Base-by-base conservation (phyloP, 2,888 invertebrate genomes). In the Holacanthella duospinosa region DNA sequence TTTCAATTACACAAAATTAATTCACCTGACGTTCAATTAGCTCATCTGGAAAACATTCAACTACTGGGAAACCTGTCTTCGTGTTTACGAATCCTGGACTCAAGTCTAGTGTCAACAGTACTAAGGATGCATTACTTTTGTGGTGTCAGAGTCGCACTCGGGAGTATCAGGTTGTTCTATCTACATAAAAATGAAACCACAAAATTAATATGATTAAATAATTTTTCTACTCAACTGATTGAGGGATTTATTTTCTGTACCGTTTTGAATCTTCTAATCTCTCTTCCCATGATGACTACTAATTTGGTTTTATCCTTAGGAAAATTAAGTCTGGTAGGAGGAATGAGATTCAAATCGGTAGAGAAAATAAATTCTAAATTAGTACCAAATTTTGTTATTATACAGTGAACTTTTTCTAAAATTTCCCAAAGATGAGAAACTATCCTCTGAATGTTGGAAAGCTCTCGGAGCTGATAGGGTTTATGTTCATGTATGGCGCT, bases 81-180 rank as follows among this genome's bases (percentile, higher is more conserved):
- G 88, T 86, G 85, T 90, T 91, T 84, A 89, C 89, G 79, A 90
- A 90, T 82, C 88, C 89, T 77, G 86, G 86, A 80, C 85, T 93
- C 82, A 86, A 86, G 79, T 86, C 88, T 80, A 92, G 89, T 82
- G 87, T 86, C 81, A 59, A 25, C 43, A 89, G 91, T 81, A 91
- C 94, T 81, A 96, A 95, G 86, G 93, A 95, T 79, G 86, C 93
- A 80, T 85, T 96, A 79, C 86, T 96, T 82, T 86, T 88, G 80
- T 96, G 96, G 96, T 92, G 92, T 83, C 89, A 91, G 82, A 88
- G 89, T 83, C 93, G 94, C 86, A 94, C 94, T 76, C 87, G 88
- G 84, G 93, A 91, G 83, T 96, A 96, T 82, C 88, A 93, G 89
- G 95, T 94, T 88, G 76, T 71, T 68, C 56, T 55, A 61, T 3